Evolutionary conservation across 2,113 vertebrate species (phyloP).

Genomic region (Lamprologus tigripictilis): DNA sequence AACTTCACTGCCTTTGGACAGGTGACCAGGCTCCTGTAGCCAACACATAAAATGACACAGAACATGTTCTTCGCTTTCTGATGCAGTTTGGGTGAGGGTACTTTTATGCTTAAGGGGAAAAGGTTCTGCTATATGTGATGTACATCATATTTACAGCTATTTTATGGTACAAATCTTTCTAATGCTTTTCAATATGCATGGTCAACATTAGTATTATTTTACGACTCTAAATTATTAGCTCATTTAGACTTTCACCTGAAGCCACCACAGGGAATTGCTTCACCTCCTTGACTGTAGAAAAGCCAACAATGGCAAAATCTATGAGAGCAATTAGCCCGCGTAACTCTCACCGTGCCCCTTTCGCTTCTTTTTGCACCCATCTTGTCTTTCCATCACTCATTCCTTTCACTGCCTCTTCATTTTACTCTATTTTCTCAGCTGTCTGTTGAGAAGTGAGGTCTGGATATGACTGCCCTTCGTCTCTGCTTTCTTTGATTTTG

Average conservation of each 20-base stretch:
- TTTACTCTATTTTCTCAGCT: neutral
- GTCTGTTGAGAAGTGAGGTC: slow-evolving; percentile 1
- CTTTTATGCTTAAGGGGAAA: neutral
- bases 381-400: slow-evolving; percentile 3
- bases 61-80: slow-evolving; percentile 17
- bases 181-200: slow-evolving; percentile 28
- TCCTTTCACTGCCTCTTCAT: neutral
- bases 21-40: slow-evolving; percentile 40
- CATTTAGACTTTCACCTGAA: slow-evolving; percentile 48
- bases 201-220: slow-evolving; percentile 49
- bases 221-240: slow-evolving; percentile 53
- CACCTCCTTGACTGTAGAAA: slow-evolving; percentile 42
- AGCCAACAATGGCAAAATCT: slow-evolving; percentile 62
- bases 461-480: neutral
- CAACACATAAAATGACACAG: neutral
- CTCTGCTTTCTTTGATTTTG: neutral
- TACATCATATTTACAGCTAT: slow-evolving; percentile 50
- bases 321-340: slow-evolving; percentile 48
- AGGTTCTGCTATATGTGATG: neutral
- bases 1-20: slow-evolving; percentile 48
- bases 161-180: slow-evolving; percentile 23
- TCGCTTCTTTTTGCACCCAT: neutral
- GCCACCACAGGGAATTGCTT: slow-evolving; percentile 22
- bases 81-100: neutral
- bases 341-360: neutral